Evolutionary conservation across 1,140 invertebrate genomes (phyloP).

Genomic region (Epicauta chinensis): DNA sequence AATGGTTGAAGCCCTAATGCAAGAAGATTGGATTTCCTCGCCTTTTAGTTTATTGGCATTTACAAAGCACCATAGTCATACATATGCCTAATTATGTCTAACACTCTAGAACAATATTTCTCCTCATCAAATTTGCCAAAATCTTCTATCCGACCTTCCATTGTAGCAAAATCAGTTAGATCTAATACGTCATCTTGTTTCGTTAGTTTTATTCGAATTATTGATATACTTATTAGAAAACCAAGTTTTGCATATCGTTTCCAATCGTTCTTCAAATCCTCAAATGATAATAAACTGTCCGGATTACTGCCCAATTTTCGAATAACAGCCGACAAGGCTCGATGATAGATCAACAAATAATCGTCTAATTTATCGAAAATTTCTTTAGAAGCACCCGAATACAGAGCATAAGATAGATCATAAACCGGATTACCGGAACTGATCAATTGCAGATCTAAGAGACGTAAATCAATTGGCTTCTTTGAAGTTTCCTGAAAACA

Average conservation of each 20-base stretch:
- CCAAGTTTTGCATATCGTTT: constrained; percentile 38
- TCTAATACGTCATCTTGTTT: constrained; percentile 2
- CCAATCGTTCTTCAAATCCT: constrained; percentile 31
- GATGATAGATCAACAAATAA: constrained; percentile 50
- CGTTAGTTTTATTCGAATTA: constrained; percentile 4
- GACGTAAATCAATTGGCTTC: constrained; percentile 28
- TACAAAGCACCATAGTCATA: not conserved
- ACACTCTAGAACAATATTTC: not conserved
- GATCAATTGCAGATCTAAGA: constrained; percentile 50
- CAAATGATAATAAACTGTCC: constrained; percentile 43
- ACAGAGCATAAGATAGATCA: constrained; percentile 50
- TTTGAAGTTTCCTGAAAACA: not conserved
- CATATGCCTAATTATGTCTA: not conserved
- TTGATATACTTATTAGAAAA: constrained; percentile 1
- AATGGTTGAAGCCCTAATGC: too few relatives aligned
- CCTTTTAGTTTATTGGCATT: too few relatives aligned
- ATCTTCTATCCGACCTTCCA: not conserved
- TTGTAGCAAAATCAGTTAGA: not conserved
- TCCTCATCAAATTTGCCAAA: constrained; percentile 1
- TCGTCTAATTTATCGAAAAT: constrained; percentile 44
- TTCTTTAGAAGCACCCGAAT: constrained; percentile 43
- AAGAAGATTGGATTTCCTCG: too few relatives aligned
- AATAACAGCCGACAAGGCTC: constrained; percentile 42
- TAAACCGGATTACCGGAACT: constrained; percentile 48
- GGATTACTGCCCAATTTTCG: constrained; percentile 42